Evolutionary conservation across 2,113 vertebrate species (phyloP).

Genomic region (Acanthisitta chloris): DNA sequence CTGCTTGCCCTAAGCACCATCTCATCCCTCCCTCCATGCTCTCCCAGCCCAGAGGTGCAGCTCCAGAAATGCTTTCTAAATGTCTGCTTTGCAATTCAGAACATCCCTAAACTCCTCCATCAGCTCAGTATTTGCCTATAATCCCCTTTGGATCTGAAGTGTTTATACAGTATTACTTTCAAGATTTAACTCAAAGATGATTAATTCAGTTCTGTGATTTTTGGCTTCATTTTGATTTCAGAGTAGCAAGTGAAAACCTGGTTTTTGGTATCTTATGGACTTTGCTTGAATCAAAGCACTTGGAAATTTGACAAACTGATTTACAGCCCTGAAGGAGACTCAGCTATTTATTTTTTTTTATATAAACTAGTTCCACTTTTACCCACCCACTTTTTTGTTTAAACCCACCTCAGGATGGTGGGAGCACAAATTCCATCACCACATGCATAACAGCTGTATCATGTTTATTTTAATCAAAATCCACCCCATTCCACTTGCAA

Average conservation of each 20-base stretch:
- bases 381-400: not conserved
- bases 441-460: not conserved
- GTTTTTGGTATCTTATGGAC: not conserved
- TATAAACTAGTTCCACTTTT: not conserved
- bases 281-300: not conserved
- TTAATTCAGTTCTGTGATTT: constrained; percentile 28
- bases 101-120: constrained; percentile 31
- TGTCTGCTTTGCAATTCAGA: constrained; percentile 42
- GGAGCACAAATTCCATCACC: not conserved
- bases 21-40: not conserved
- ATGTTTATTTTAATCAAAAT: not conserved
- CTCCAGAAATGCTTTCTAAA: not conserved
- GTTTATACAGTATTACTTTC: constrained; percentile 57
- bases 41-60: not conserved
- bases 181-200: constrained; percentile 49
- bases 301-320: not conserved
- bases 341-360: not conserved
- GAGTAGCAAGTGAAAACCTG: not conserved
- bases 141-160: constrained; percentile 22
- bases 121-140: constrained; percentile 26
- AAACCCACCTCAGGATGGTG: not conserved
- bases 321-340: not conserved
- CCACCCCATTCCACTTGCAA: not conserved
- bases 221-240: constrained; percentile 8
- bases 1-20: not conserved